Percentiles rank a stretch among this genome's conserved stretches.
These are phyloP conservation scores for Cydia fagiglandana DNA, from an alignment of 1,140 invertebrate genomes.

Conservation along the genomic window DNA sequence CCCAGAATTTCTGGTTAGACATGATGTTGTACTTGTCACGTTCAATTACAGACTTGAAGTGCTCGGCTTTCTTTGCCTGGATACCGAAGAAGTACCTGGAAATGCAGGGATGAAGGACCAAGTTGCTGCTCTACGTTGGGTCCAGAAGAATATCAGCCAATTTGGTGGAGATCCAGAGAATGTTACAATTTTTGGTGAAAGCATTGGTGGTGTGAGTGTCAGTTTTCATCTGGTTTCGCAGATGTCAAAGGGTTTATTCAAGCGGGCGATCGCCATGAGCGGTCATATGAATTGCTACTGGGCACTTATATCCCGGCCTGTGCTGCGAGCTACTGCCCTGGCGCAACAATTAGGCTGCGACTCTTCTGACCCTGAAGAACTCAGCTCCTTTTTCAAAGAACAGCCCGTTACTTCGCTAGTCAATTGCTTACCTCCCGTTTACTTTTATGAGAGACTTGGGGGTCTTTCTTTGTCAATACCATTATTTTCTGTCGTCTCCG, in stretches of 20 bases:
- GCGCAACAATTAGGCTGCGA: slow-evolving; percentile 49
- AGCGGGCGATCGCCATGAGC: slow-evolving; percentile 45
- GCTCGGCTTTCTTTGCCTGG: slow-evolving; percentile 75
- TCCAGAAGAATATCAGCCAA: slow-evolving; percentile 82
- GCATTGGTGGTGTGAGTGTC: slow-evolving; percentile 78
- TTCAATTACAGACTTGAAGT: slow-evolving; percentile 72
- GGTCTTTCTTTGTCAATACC: not conserved
- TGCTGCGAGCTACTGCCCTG: slow-evolving; percentile 47
- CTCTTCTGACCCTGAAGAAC: slow-evolving; percentile 45
- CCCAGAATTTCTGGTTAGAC: slow-evolving; percentile 81
- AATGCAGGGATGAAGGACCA: slow-evolving; percentile 85
- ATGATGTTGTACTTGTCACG: slow-evolving; percentile 83
- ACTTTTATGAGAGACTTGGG: not conserved
- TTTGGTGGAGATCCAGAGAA: slow-evolving; percentile 84
- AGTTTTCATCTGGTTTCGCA: slow-evolving; percentile 61
- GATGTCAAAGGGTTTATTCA: slow-evolving; percentile 48
- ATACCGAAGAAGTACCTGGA: slow-evolving; percentile 81
- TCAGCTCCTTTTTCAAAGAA: slow-evolving; percentile 47
- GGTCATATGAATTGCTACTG: slow-evolving; percentile 52
- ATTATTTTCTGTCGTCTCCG: slow-evolving; percentile 33
- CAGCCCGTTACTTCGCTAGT: slow-evolving; percentile 42
- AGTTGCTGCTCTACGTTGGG: slow-evolving; percentile 81
- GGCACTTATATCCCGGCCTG: slow-evolving; percentile 44
- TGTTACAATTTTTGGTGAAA: slow-evolving; percentile 81
- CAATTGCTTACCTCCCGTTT: slow-evolving; percentile 1